These are phyloP conservation scores for Antennarius striatus DNA, from an alignment of 2,113 vertebrate genomes.

Conservation along the genomic window DNA sequence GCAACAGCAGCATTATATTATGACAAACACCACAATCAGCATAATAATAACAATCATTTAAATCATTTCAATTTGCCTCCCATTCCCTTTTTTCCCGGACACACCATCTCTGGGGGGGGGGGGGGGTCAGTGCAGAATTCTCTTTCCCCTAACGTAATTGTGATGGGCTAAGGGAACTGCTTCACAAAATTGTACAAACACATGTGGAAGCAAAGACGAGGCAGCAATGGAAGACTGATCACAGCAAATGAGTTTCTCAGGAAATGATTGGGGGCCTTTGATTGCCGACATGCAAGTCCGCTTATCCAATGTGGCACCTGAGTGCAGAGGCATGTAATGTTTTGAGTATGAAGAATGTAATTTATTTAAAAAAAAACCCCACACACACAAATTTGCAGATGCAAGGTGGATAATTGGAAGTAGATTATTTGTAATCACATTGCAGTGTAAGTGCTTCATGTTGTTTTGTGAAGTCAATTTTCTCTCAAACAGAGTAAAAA, in stretches of 20 bases:
- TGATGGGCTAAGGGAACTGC: conserved; percentile 30
- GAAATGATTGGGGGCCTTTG: conserved; percentile 42
- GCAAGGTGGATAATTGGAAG: conserved; percentile 36
- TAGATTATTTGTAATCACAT: conserved; percentile 32
- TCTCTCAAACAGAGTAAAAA: conserved; percentile 39
- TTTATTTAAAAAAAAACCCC: conserved; percentile 12
- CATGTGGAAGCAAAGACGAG: conserved; percentile 44
- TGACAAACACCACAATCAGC: conserved; percentile 48
- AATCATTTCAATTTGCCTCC: conserved; percentile 58
- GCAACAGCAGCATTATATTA: conserved; percentile 46
- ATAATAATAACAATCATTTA: conserved; percentile 52
- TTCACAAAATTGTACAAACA: conserved; percentile 47
- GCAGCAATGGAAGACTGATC: conserved; percentile 56
- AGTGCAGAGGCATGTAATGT: conserved; percentile 16
- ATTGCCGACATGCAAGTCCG: conserved; percentile 34
- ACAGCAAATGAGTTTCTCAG: conserved; percentile 55
- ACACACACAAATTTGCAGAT: conserved; percentile 4
- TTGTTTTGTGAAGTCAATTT: conserved; percentile 46
- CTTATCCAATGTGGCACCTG: conserved; percentile 43
- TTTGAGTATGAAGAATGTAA: conserved; percentile 29
- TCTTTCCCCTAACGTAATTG: conserved; percentile 32
- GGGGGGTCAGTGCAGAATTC: conserved; percentile 39
- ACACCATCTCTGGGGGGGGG: not conserved
- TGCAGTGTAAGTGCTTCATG: conserved; percentile 43
- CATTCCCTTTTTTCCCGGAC: conserved; percentile 25